Evolutionary conservation across 2,113 vertebrate genomes (phyloP), one percentile per base, ranked within the genome.

Genomic region (Chaetodon auriga): DNA sequence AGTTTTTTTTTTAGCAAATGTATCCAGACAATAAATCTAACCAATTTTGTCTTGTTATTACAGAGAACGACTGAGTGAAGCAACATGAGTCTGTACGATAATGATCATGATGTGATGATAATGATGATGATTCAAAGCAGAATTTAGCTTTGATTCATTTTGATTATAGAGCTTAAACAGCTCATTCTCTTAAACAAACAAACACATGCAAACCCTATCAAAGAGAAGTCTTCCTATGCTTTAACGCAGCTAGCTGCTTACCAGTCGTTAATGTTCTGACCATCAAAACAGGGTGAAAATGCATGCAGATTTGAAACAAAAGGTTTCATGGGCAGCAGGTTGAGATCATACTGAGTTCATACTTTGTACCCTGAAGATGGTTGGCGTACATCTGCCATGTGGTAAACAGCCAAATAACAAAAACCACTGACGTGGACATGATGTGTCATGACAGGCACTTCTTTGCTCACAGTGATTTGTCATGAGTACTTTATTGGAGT

Each of bases 401-500:
- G 77, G 81, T 74, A 23, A 57, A 64, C 43, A 87, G 55, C 58
- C 63, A 70, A 84, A 77, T n/a, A 83, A 60, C 65, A 75, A 68
- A 81, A 75, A 51, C 36, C 54, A 57, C 45, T 82, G 80, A 84
- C 74, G 38, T 89, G 66, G 84, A 87, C 55, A 65, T 23, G 55
- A 90, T 91, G 64, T 53, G 43, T 61, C 57, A 69, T 82, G 84
- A 90, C 84, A 87, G 73, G 43, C 62, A 68, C 62, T 68, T 71
- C 48, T 70, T 68, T 73, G 49, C 57, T 75, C 78, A 55, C 41
- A 69, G 55, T 77, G 51, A 76, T 43, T 61, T 78, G 78, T 71
- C 79, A 82, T 68, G 41, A 68, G 19, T 30, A 66, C 63, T 83
- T 76, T 68, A 58, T 80, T 65, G 15, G 38, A 58, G 12, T 83